Base-by-base conservation (phyloP, 92 coral and sea anemone genomes). In the Paramuricea clavata region DNA sequence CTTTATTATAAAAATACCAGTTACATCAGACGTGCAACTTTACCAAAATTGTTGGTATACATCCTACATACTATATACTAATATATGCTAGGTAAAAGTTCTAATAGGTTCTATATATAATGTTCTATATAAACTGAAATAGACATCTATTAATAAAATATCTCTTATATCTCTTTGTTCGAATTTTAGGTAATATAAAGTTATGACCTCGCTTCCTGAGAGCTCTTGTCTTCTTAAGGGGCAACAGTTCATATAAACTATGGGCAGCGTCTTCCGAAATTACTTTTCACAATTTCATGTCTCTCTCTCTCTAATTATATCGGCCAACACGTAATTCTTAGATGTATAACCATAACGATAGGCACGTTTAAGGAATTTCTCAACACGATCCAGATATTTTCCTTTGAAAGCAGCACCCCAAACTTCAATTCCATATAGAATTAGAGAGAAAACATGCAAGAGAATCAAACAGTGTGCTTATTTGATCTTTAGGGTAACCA, bases 301-400 rank as follows among this genome's bases (percentile, higher is more conserved):
- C n/a, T 85, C 83, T 17, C 73, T 85, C 43, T 31, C 68, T 28
- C 73, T 52, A 3, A 85, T 57, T 85, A 74, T 73, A 35, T 52
- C 82, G 10, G 72, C 21, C 25, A 85, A 50, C 13, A 73, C 35
- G 30, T 70, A 73, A 65, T 69, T 36, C 17, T 83, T 36, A 17
- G 70, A 52, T 11, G 72, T 82, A 19, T 81, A 89, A 21, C 92
- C 89, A 74, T 59, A 78, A 16, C 74, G 35, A 47, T 47, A 79
- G 17, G 89, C 81, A 49, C 76, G 85, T 60, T 62, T 76, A 3
- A 69, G 1, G 42, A 49, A 89, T 59, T 17, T 89, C 65, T 83
- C 88, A 62, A 89, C 85, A 30, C 81, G 81, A 42, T 85, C 80
- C 12, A 81, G 21, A 41, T 87, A 87, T 72, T 79, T 87, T 9